phyloP scores from a whole-genome alignment of 1,140 invertebrate species.

The Ceratosolen solmsi region DNA sequence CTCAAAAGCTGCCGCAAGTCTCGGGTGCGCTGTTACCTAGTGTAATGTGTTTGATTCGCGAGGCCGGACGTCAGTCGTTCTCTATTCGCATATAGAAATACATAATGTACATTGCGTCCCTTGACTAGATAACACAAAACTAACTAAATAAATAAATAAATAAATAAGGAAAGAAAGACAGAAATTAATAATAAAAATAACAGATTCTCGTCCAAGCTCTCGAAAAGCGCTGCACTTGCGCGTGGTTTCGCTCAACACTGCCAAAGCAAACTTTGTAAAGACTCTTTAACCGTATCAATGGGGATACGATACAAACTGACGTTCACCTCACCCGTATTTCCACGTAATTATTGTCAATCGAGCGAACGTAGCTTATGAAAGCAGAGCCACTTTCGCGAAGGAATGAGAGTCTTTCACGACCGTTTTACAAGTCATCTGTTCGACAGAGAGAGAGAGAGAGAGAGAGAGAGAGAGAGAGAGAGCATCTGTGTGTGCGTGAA shows the following conservation, averaged over 20 bases:
- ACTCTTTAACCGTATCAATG: slow-evolving; percentile 24
- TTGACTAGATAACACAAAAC: not conserved
- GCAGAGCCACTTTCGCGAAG: not conserved
- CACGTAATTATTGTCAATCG: not conserved
- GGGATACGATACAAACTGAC: slow-evolving; percentile 26
- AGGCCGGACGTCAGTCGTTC: slow-evolving; percentile 32
- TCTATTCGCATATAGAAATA: not conserved
- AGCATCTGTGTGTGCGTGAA: too few relatives aligned
- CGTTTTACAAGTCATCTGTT: not conserved
- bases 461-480: too few relatives aligned
- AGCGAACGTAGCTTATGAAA: not conserved
- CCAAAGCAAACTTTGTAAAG: slow-evolving; percentile 48
- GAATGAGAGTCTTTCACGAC: not conserved
- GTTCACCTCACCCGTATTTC: slow-evolving; percentile 20
- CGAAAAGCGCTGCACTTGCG: slow-evolving; percentile 3
- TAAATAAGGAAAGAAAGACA: not conserved
- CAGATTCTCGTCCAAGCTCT: slow-evolving; percentile 37
- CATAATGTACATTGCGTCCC: slow-evolving; percentile 36
- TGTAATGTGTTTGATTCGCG: not conserved
- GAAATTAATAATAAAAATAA: not conserved
- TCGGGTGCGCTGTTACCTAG: slow-evolving; percentile 19
- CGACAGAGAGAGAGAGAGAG: too few relatives aligned
- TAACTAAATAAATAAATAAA: not conserved
- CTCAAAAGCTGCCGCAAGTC: slow-evolving; percentile 48
- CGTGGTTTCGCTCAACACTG: slow-evolving; percentile 39